phyloP scores from a whole-genome alignment of 2,888 invertebrate species.

The Pseudanteris insignis region DNA sequence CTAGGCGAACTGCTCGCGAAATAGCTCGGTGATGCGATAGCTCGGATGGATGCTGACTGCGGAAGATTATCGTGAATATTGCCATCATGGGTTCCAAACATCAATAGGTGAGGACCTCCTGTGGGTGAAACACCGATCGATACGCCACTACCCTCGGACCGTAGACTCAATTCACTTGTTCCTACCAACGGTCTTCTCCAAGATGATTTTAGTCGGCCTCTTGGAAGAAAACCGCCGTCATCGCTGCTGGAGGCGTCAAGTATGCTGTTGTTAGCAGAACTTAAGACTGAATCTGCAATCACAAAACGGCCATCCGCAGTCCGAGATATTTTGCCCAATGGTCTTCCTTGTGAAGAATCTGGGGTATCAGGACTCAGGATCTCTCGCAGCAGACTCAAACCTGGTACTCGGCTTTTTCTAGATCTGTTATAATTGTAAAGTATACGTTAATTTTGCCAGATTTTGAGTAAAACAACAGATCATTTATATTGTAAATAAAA shows the following conservation, averaged over 20 bases:
- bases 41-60: constrained; percentile 29
- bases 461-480: background rate
- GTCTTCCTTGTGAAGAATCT: constrained; percentile 64
- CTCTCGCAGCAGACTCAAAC: constrained; percentile 80
- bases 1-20: constrained; percentile 70
- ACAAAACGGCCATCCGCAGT: constrained; percentile 81
- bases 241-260: constrained; percentile 77
- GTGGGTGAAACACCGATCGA: constrained; percentile 54
- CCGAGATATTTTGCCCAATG: constrained; percentile 76
- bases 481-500: background rate
- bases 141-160: constrained; percentile 73
- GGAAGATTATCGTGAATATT: constrained; percentile 49
- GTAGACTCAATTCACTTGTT: constrained; percentile 75
- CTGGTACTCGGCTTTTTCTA: constrained; percentile 95
- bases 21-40: constrained; percentile 50
- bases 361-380: constrained; percentile 68
- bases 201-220: constrained; percentile 70
- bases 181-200: constrained; percentile 75
- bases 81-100: constrained; percentile 35
- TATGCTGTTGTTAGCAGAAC: constrained; percentile 70
- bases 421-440: constrained; percentile 71
- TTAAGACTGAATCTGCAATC: constrained; percentile 69
- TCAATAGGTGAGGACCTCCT: constrained; percentile 44
- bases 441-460: constrained; percentile 48
- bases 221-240: constrained; percentile 85